Base-by-base conservation (phyloP, 35 echinoderm and acorn worm genomes). In the Ophioderma brevispina region DNA sequence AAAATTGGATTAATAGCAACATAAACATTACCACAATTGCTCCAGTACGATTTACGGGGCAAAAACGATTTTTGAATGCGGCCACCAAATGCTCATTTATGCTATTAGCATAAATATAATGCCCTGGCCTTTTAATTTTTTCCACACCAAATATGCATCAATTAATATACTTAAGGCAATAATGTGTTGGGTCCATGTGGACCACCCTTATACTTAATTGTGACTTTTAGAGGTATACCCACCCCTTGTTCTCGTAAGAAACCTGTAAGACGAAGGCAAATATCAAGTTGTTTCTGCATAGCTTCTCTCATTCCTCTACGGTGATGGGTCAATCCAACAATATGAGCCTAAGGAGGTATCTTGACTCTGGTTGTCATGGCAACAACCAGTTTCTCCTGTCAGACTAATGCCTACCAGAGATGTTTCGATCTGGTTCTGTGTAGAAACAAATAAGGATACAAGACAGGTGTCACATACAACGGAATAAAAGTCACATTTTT, bases 221-320 rank as follows among this genome's bases (percentile, higher is more conserved):
- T 21, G 21, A 70, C 10, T 15, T 13, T 8, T 70, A 15, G 59
- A 70, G 0, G 1, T 30, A 35, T 59, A 36, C 78, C 87, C 40
- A 94, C 92, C 92, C n/a, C 92, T 70, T 94, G 92, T 89, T 94
- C n/a, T 94, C 1, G 92, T 94, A 56, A 94, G 92, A 41, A 94
- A 94, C 36, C 78, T 88, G 70, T 78, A 94, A 25, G 86, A 89
- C 18, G 80, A 55, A 19, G 92, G 92, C 35, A 94, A 33, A 81
- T 43, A 33, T 89, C 87, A 0, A 94, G 49, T 42, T 94, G 86
- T 0, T 64, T 38, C 23, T 55, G 37, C n/a, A 94, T 89, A 3
- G 42, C 80, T 1, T 32, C 81, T 80, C 92, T 94, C 80, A 94
- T 59, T 36, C 81, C 31, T 43, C 23, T 25, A 89, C 92, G 0